Evolutionary conservation across 2,113 vertebrate genomes (phyloP).

Genomic region (Oceanodroma tethys): DNA sequence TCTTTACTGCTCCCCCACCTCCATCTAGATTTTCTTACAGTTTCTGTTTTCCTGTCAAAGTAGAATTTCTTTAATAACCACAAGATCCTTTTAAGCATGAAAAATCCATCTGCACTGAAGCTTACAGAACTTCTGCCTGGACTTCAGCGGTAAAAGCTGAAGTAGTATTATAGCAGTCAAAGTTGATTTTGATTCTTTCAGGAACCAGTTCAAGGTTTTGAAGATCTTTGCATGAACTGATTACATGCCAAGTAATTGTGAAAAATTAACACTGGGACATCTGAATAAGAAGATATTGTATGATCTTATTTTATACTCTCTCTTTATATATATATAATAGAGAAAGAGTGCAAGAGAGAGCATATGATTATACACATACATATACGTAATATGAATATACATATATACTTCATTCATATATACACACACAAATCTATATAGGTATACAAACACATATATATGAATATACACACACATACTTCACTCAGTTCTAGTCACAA

Average conservation of each 20-base stretch:
- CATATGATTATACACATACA: background rate
- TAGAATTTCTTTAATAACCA: background rate
- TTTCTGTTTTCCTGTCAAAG: background rate
- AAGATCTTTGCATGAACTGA: background rate
- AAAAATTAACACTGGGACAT: background rate
- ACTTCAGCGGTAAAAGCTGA: background rate
- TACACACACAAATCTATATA: background rate
- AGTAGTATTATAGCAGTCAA: background rate
- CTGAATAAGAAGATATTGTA: background rate
- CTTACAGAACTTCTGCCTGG: background rate
- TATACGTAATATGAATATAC: background rate
- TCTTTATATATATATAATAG: background rate
- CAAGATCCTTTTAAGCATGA: background rate
- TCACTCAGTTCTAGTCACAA: background rate
- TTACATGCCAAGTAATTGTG: background rate
- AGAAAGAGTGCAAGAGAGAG: fast-evolving
- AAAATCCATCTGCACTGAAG: background rate
- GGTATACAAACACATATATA: background rate
- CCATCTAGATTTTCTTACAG: background rate
- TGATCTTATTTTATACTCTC: background rate
- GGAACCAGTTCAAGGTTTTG: background rate
- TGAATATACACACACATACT: background rate
- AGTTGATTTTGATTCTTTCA: background rate
- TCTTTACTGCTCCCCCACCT: background rate
- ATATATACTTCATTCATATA: background rate